Evolutionary conservation across 2,888 invertebrate genomes (phyloP), one percentile per base, ranked within the genome.

Genomic region (Diarsia brunnea): DNA sequence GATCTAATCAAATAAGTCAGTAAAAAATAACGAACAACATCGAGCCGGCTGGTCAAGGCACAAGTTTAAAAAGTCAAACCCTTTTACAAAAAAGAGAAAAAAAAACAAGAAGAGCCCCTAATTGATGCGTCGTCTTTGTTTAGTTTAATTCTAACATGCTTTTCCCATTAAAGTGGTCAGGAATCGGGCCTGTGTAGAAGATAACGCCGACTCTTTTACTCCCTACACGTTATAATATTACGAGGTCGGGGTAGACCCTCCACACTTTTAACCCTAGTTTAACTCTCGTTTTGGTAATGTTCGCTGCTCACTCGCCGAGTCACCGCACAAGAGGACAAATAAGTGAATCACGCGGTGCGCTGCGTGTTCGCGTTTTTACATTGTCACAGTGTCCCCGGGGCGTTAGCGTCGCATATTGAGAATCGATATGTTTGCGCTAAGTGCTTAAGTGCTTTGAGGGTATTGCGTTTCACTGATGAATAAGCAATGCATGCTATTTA

Each of bases 71-170:
- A 95, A 95, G 92, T 94, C 93, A 92, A 95, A 93, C 93, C 94
- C 94, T 94, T 96, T 95, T 95, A 93, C 87, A 89, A 90, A 93
- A 92, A 91, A 90, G 87, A 88, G 82, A 88, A 90, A 94, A 93
- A 93, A 95, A 93, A 93, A 86, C 84, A 89, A 93, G 91, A 91
- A 92, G 91, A 92, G 93, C 90, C 94, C 94, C 96, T 96, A 96
- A 97, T 96, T 97, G 96, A 97, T 97, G 96, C 96, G 96, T 96
- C 95, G 96, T 95, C 96, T 96, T 96, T 96, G 96, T 96, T 97
- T 96, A 96, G 96, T 95, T 96, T 96, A 96, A 96, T 96, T 97
- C 96, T 95, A 96, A 97, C 96, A 97, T 96, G 96, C 93, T 97
- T 97, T 96, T 96, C 96, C 96, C 96, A 97, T 97, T 97, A 97